phyloP scores from a whole-genome alignment of 1,140 invertebrate species.

The Zaprionus tsacasi region DNA sequence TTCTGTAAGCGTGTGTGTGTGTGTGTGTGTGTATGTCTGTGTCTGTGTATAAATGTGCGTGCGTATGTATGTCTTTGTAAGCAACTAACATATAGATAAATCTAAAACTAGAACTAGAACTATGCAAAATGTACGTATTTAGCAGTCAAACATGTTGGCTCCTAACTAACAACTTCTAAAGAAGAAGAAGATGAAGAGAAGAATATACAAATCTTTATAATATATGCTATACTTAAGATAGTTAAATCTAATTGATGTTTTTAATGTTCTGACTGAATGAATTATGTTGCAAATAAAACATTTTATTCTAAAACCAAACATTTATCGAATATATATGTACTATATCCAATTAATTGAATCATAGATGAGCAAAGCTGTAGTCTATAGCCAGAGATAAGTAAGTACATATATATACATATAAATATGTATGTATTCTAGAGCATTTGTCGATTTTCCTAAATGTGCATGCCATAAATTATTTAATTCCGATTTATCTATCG shows the following conservation, averaged over 20 bases:
- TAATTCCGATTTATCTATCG: background rate
- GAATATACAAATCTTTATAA: constrained; percentile 15
- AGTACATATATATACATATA: constrained; percentile 14
- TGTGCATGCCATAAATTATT: constrained; percentile 1
- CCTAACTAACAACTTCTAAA: constrained; percentile 39
- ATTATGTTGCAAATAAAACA: constrained; percentile 75
- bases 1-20: constrained; percentile 24
- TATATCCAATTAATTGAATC: constrained; percentile 19
- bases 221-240: constrained; percentile 62
- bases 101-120: constrained; percentile 37
- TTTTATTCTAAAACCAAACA: constrained; percentile 62
- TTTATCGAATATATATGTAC: background rate
- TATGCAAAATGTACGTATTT: constrained; percentile 48
- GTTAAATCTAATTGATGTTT: constrained; percentile 78
- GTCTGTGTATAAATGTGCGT: constrained; percentile 41
- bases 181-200: constrained; percentile 30
- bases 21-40: constrained; percentile 32
- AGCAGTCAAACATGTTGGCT: constrained; percentile 42
- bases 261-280: constrained; percentile 77
- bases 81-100: constrained; percentile 54
- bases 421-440: constrained; percentile 3
- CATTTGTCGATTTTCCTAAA: background rate
- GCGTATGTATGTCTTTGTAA: constrained; percentile 10
- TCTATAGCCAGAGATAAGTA: constrained; percentile 47
- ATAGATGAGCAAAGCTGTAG: constrained; percentile 10